phyloP scores from a whole-genome alignment of 1,140 invertebrate species.

The Anagrus nilaparvatae region DNA sequence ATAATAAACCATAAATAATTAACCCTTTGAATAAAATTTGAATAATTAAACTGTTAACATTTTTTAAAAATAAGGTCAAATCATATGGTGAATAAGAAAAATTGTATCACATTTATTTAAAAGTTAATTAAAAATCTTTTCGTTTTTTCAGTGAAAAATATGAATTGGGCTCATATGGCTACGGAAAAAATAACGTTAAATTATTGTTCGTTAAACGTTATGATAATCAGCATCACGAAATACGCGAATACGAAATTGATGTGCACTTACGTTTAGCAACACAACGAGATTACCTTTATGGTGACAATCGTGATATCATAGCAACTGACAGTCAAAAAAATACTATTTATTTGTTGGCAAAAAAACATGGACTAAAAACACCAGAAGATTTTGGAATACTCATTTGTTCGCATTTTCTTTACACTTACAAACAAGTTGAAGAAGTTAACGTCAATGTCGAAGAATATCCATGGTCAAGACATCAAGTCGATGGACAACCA shows the following conservation, averaged over 20 bases:
- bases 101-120: too few relatives aligned
- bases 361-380: slow-evolving; percentile 60
- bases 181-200: slow-evolving; percentile 66
- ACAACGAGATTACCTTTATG: slow-evolving; percentile 52
- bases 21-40: background rate
- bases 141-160: slow-evolving; percentile 33
- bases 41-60: too few relatives aligned
- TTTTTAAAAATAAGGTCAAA: too few relatives aligned
- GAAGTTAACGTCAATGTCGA: slow-evolving; percentile 56
- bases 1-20: background rate
- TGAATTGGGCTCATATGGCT: slow-evolving; percentile 54
- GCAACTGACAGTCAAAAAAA: slow-evolving; percentile 77
- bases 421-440: slow-evolving; percentile 58
- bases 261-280: slow-evolving; percentile 58
- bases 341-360: slow-evolving; percentile 68
- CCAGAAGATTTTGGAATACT: slow-evolving; percentile 64
- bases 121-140: background rate
- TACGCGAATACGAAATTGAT: slow-evolving; percentile 63
- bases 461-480: slow-evolving; percentile 64
- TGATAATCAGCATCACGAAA: slow-evolving; percentile 48
- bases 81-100: too few relatives aligned
- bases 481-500: slow-evolving; percentile 40
- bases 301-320: slow-evolving; percentile 63
- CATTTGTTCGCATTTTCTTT: slow-evolving; percentile 60
- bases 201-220: slow-evolving; percentile 57